A percentile compares a stretch with the other conserved stretches of the same genome.
These are phyloP conservation scores for Caranx melampygus DNA, from an alignment of 2,113 vertebrate genomes.

Conservation along the genomic window DNA sequence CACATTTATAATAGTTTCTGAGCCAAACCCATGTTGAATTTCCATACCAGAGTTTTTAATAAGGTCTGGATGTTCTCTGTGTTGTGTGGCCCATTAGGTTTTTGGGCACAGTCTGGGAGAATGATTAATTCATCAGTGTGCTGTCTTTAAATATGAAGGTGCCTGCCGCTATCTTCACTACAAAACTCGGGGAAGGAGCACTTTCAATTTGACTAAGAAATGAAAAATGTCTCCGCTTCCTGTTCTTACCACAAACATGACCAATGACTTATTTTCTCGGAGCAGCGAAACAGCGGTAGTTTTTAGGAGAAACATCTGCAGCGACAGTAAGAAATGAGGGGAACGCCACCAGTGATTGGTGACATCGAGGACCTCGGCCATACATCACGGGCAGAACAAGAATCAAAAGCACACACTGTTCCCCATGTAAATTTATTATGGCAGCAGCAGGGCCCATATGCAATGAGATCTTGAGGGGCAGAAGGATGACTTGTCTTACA, in stretches of 20 bases:
- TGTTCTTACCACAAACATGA: conserved; percentile 10
- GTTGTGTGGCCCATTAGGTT: conserved; percentile 41
- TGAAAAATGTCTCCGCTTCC: conserved; percentile 17
- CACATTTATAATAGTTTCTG: conserved; percentile 8
- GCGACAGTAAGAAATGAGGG: neutral
- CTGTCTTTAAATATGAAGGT: conserved; percentile 61
- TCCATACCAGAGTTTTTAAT: conserved; percentile 10
- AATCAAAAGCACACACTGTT: conserved; percentile 24
- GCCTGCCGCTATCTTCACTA: conserved; percentile 29
- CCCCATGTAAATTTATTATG: conserved; percentile 33
- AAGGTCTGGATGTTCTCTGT: conserved; percentile 33
- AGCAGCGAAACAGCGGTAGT: conserved; percentile 1
- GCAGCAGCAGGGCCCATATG: conserved; percentile 42
- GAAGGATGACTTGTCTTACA: conserved; percentile 51
- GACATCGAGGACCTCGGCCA: neutral
- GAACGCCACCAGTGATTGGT: neutral
- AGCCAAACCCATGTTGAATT: neutral
- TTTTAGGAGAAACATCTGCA: conserved; percentile 22
- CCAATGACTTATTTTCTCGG: neutral
- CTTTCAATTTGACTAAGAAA: conserved; percentile 18
- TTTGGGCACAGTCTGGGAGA: conserved; percentile 27
- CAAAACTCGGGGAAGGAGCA: conserved; percentile 19
- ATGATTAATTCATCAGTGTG: conserved; percentile 68
- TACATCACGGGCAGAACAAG: conserved; percentile 16
- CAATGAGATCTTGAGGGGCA: conserved; percentile 57